Evolutionary conservation across 2,888 invertebrate genomes (phyloP).

Genomic region (Sarcophaga rosellei): DNA sequence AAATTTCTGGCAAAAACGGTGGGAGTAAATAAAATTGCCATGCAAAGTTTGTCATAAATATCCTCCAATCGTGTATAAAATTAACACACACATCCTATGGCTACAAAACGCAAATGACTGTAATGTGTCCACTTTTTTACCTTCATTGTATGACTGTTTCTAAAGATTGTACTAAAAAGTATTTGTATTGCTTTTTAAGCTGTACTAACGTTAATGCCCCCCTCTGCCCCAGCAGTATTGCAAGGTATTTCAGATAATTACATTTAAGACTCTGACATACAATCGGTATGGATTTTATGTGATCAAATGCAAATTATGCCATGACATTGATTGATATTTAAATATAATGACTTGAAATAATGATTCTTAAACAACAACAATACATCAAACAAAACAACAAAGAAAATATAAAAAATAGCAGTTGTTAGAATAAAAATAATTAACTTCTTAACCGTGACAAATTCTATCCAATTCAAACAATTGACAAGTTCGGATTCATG

Average conservation of each 20-base stretch:
- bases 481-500: constrained; percentile 48
- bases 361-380: constrained; percentile 2
- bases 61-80: too few relatives aligned
- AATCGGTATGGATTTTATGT: constrained; percentile 47
- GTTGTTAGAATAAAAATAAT: constrained; percentile 46
- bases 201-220: too few relatives aligned
- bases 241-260: background rate
- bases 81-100: too few relatives aligned
- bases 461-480: constrained; percentile 55
- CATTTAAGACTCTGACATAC: constrained; percentile 18
- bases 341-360: constrained; percentile 53
- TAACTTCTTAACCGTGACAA: constrained; percentile 61
- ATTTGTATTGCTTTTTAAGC: too few relatives aligned
- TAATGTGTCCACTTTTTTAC: too few relatives aligned
- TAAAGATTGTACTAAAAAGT: too few relatives aligned
- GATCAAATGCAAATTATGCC: constrained; percentile 64
- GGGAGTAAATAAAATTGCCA: too few relatives aligned
- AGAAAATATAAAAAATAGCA: background rate
- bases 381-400: background rate
- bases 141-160: too few relatives aligned
- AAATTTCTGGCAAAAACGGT: too few relatives aligned
- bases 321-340: constrained; percentile 67
- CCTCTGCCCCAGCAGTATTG: too few relatives aligned
- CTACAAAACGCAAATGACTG: too few relatives aligned
- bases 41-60: too few relatives aligned